phyloP scores from a whole-genome alignment of 2,888 invertebrate species.

The Drosophila rellima region DNA sequence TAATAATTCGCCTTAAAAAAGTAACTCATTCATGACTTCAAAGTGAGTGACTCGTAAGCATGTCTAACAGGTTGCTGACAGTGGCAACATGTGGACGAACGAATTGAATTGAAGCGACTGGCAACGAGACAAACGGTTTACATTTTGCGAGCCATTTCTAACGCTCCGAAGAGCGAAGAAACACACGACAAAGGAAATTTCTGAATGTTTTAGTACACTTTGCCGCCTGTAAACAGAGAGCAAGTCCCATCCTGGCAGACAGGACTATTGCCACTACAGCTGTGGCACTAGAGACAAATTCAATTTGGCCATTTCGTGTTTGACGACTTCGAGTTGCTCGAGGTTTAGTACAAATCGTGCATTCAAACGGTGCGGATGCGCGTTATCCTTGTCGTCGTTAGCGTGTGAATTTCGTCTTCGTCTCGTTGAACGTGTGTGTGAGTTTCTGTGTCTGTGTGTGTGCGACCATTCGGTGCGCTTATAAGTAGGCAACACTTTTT shows the following conservation, averaged over 20 bases:
- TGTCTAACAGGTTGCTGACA: constrained; percentile 78
- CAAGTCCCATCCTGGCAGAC: constrained; percentile 38
- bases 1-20: no score
- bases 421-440: constrained; percentile 21
- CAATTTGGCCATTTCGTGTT: constrained; percentile 66
- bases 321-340: constrained; percentile 35
- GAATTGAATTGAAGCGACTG: constrained; percentile 23
- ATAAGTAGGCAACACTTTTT: constrained; percentile 58
- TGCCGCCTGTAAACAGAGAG: constrained; percentile 78
- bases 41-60: constrained; percentile 3
- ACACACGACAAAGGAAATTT: constrained; percentile 1
- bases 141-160: constrained; percentile 20
- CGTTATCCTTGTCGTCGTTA: constrained; percentile 50
- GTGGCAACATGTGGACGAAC: constrained; percentile 75
- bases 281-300: constrained; percentile 49
- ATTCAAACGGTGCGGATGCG: constrained; percentile 85
- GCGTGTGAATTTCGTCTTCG: constrained; percentile 29
- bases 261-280: neutral
- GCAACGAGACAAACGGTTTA: neutral
- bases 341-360: constrained; percentile 85
- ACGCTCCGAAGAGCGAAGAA: neutral
- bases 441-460: neutral
- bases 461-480: constrained; percentile 22
- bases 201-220: constrained; percentile 60
- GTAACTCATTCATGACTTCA: constrained; percentile 27